These are phyloP conservation scores for Lanius collurio DNA, from an alignment of 2,113 vertebrate genomes.

Conservation along the genomic window DNA sequence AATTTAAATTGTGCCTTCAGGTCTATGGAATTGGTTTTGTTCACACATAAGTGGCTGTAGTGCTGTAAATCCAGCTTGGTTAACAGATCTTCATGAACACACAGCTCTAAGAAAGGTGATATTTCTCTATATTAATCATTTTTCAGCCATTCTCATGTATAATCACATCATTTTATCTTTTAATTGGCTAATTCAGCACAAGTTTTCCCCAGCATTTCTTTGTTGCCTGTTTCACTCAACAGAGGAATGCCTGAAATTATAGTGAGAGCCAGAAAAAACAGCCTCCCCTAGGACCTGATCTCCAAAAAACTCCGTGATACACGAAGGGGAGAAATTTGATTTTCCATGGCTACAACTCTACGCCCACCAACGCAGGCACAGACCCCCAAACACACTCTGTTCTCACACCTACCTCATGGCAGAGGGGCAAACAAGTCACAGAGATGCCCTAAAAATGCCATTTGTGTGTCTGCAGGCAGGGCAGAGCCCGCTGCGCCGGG, in stretches of 20 bases:
- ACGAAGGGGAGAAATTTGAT: rapidly evolving
- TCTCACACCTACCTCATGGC: not conserved
- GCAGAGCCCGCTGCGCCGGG: not conserved
- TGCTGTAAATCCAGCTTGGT: not conserved
- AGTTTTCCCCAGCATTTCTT: not conserved
- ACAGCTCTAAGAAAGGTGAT: not conserved
- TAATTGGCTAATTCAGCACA: not conserved
- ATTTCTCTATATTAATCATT: not conserved
- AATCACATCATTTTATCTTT: not conserved
- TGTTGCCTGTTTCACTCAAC: not conserved
- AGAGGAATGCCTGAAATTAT: not conserved
- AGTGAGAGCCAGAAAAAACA: not conserved
- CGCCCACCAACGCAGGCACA: rapidly evolving
- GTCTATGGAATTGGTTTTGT: not conserved
- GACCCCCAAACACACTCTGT: rapidly evolving
- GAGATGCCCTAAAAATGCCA: not conserved
- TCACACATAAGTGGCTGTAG: not conserved
- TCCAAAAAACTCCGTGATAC: not conserved
- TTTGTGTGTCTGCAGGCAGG: not conserved
- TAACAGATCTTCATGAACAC: not conserved
- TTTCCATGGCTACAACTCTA: not conserved
- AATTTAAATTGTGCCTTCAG: not conserved
- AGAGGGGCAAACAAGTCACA: not conserved
- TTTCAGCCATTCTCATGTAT: not conserved
- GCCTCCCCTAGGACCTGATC: not conserved